A percentile compares a stretch with the other conserved stretches of the same genome.
These are phyloP conservation scores for Drosophila persimilis DNA, from an alignment of 1,140 invertebrate genomes.

Conservation along the genomic window DNA sequence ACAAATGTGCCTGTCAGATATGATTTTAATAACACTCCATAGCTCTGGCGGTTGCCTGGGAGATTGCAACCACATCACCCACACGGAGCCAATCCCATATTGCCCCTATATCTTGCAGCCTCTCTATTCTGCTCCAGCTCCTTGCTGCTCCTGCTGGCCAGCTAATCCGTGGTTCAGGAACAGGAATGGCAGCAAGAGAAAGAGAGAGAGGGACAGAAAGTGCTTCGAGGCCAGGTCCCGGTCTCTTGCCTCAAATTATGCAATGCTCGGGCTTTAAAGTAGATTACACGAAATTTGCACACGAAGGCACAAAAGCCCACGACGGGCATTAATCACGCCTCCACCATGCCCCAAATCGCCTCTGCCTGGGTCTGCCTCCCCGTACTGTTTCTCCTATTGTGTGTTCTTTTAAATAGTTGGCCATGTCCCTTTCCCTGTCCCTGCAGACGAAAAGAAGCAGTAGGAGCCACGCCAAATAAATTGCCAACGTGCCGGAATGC, in stretches of 20 bases:
- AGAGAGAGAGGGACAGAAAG: not conserved
- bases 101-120: conserved; percentile 21
- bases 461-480: conserved; percentile 57
- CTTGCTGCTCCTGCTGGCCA: not conserved
- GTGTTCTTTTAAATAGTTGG: conserved; percentile 54
- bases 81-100: conserved; percentile 12
- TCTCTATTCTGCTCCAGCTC: conserved; percentile 1
- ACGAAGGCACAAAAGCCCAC: conserved; percentile 80
- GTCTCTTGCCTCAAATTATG: conserved; percentile 64
- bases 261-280: conserved; percentile 76
- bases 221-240: conserved; percentile 13
- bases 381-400: conserved; percentile 21
- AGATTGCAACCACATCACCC: not conserved
- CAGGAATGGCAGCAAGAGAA: not conserved
- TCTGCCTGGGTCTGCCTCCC: not conserved
- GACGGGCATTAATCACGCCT: conserved; percentile 75
- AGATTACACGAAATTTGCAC: conserved; percentile 78
- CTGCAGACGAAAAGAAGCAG: not conserved
- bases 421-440: conserved; percentile 27
- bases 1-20: conserved; percentile 45
- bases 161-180: conserved; percentile 23
- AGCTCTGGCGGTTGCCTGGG: not conserved
- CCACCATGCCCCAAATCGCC: conserved; percentile 9
- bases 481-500: conserved; percentile 77
- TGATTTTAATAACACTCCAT: conserved; percentile 49